These are phyloP conservation scores for Acromyrmex heyeri DNA, from an alignment of 1,140 invertebrate genomes.

Conservation along the genomic window DNA sequence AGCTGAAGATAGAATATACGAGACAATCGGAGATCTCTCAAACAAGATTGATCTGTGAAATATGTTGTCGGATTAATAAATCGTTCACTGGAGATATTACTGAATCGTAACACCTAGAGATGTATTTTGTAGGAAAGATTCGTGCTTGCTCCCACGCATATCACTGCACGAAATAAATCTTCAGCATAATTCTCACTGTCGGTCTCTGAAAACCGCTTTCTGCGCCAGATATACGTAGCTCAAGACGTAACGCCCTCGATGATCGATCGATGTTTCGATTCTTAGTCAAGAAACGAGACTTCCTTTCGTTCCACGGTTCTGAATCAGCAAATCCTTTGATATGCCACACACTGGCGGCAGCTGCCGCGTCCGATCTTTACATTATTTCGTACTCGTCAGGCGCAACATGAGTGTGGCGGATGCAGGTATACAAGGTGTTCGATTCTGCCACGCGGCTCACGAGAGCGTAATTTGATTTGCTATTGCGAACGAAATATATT, in stretches of 20 bases:
- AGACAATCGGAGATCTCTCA: constrained; percentile 13
- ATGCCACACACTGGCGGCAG: constrained; percentile 70
- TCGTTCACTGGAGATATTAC: constrained; percentile 10
- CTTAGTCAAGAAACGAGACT: constrained; percentile 69
- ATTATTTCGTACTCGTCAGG: constrained; percentile 74
- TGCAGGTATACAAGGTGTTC: constrained; percentile 47
- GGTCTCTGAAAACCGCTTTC: constrained; percentile 41
- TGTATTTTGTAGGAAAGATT: constrained; percentile 12
- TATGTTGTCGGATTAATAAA: constrained; percentile 35
- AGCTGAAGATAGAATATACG: background rate
- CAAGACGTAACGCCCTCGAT: constrained; percentile 74
- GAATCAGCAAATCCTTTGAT: constrained; percentile 79
- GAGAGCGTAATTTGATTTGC: constrained; percentile 39
- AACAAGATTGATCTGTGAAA: background rate
- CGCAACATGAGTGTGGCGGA: constrained; percentile 52
- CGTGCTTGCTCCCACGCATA: constrained; percentile 60
- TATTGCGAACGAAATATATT: background rate
- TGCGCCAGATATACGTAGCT: constrained; percentile 66
- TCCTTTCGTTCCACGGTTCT: constrained; percentile 67
- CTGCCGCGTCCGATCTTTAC: constrained; percentile 74
- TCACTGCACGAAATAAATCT: constrained; percentile 69
- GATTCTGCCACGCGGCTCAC: constrained; percentile 37
- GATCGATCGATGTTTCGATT: constrained; percentile 77
- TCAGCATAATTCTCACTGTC: constrained; percentile 53
- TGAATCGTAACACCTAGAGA: background rate